Base-by-base conservation (phyloP, 2,797 vertebrate genomes). In the Chiroxiphia lanceolata region DNA sequence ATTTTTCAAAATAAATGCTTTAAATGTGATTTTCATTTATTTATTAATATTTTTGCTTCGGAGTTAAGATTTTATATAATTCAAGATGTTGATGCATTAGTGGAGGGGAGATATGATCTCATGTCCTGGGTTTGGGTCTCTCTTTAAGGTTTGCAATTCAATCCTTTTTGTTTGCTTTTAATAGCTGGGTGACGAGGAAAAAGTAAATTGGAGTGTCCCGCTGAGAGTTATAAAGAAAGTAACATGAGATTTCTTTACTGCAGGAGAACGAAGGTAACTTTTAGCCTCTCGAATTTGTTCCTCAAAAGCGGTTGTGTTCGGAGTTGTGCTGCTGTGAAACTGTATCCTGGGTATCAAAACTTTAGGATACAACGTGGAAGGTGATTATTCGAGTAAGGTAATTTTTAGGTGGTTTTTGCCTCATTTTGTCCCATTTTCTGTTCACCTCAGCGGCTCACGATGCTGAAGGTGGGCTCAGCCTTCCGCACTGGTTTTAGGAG, bases 1-100 rank as follows among this genome's bases (percentile, higher is more conserved):
- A 98, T 98, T 98, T 98, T 98, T 98, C 97, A 98, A 98, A 98
- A 98, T 98, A 98, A 98, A 98, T 98, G 97, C 98, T 98, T 98
- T 98, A 97, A 98, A 96, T 97, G 97, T 97, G 95, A 84, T 54
- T 76, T 48, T 90, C 38, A 64, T 69, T 44, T 61, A 26, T 45
- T 47, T 5, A 59, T 81, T 21, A 5, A 47, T 44, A 12, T 10
- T 4, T 59, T 56, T 65, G 27, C 8, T 60, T 87, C 29, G 5
- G 42, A 54, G 5, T 67, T 54, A 56, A 53, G 14, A 15, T 26
- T 47, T 59, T 60, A 94, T n/a, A 71, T 91, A 45, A 69, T 57
- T 74, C 9, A 47, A 45, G 20, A 14, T 75, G 22, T 1, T n/a
- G 27, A 15, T 7, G 5, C 38, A 2, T 70, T 53, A 34, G 19